Percentiles rank a stretch among this genome's conserved stretches.
These are phyloP conservation scores for Chrysomallon squamiferum DNA, from an alignment of 1,140 invertebrate species.

Conservation along the genomic window DNA sequence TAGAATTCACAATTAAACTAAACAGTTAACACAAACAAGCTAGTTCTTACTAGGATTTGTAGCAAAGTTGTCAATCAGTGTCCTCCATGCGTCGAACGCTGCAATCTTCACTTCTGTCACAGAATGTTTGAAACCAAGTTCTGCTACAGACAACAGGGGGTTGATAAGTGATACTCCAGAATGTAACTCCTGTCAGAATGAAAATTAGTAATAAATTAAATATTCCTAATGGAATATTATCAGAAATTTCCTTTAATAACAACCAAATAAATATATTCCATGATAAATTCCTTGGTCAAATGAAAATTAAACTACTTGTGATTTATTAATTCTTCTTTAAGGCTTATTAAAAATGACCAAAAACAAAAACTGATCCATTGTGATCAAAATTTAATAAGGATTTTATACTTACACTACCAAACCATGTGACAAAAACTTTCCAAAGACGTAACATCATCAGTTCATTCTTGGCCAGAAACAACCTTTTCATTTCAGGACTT, in stretches of 20 bases:
- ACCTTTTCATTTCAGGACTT: not conserved
- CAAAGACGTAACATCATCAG: not conserved
- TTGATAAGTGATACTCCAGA: conserved; percentile 42
- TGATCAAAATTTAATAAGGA: no score
- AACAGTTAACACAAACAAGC: no score
- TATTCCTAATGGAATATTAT: not conserved
- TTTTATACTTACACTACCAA: not conserved
- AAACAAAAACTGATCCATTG: no score
- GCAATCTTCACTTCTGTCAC: conserved; percentile 30
- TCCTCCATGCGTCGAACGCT: conserved; percentile 45
- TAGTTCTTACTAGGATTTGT: conserved; percentile 34
- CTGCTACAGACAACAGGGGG: conserved; percentile 38
- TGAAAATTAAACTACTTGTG: no score
- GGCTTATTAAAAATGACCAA: no score
- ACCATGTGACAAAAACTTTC: not conserved
- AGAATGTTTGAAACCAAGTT: conserved; percentile 47
- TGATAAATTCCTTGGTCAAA: no score
- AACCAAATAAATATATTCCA: no score
- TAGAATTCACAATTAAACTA: no score
- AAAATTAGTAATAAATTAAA: not conserved
- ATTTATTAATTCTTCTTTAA: no score
- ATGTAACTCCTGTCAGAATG: conserved; percentile 44
- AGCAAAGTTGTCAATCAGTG: conserved; percentile 53
- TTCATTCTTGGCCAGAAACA: not conserved
- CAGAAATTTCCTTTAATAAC: not conserved